Percentiles rank a stretch among this genome's conserved stretches.
These are phyloP conservation scores for Bubo blakistoni DNA, from an alignment of 2,113 vertebrate genomes.

Conservation along the genomic window DNA sequence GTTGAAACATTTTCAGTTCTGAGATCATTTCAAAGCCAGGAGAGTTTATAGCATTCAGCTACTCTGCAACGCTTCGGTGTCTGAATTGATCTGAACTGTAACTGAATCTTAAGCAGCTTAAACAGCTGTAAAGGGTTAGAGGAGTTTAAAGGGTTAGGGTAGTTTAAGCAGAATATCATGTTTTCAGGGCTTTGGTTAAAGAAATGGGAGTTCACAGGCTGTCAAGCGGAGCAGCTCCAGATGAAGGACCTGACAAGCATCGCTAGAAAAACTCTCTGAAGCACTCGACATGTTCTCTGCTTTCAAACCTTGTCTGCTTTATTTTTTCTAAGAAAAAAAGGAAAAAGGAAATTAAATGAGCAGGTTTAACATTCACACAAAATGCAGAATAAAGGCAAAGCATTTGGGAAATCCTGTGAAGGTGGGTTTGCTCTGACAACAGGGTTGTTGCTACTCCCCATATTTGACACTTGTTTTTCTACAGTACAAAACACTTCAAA, in stretches of 20 bases:
- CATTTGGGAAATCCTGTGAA: not conserved
- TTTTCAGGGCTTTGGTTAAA: constrained; percentile 6
- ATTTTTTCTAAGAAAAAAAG: not conserved
- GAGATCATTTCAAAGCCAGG: constrained; percentile 29
- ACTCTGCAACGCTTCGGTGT: rapidly evolving
- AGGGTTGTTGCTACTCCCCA: not conserved
- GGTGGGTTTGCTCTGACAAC: constrained; percentile 14
- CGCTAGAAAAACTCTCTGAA: not conserved
- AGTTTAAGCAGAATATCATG: constrained; percentile 7
- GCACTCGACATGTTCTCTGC: not conserved
- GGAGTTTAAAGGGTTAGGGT: constrained; percentile 7
- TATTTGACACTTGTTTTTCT: not conserved
- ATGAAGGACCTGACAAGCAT: constrained; percentile 1
- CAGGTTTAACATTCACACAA: not conserved
- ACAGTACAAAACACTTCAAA: constrained; percentile 8
- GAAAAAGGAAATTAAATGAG: not conserved
- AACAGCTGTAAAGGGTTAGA: not conserved
- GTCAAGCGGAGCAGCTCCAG: not conserved
- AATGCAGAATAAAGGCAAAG: constrained; percentile 1
- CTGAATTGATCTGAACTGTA: not conserved
- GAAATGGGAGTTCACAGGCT: not conserved
- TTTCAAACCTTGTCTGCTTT: not conserved
- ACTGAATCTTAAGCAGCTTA: constrained; percentile 40
- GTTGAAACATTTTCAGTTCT: constrained; percentile 41
- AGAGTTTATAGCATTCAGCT: not conserved